Evolutionary conservation across 2,113 vertebrate species (phyloP).

Genomic region (Asarcornis scutulata): DNA sequence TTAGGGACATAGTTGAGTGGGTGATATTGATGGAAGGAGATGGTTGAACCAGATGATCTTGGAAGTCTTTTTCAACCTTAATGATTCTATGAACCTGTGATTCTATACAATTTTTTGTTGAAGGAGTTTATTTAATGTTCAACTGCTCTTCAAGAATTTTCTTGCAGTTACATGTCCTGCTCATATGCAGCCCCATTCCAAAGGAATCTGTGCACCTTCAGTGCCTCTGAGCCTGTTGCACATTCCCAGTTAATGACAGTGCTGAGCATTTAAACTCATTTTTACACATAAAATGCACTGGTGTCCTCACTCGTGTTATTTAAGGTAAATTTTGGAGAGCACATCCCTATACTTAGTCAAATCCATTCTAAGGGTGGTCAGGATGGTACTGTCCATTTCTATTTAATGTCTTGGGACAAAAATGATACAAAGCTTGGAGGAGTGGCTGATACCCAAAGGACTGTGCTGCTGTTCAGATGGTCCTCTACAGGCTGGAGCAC

Average conservation of each 20-base stretch:
- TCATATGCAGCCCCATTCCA: not conserved
- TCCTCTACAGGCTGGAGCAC: too few species aligned
- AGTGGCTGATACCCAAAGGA: too few species aligned
- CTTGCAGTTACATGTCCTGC: not conserved
- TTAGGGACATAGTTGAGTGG: too few species aligned
- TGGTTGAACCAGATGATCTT: too few species aligned
- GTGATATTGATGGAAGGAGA: too few species aligned
- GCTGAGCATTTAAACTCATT: not conserved
- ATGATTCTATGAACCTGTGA: too few species aligned
- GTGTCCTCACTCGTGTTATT: not conserved
- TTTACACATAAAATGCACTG: not conserved
- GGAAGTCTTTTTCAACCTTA: too few species aligned
- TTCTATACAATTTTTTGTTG: not conserved
- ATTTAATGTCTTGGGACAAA: not conserved
- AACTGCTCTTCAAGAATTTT: not conserved
- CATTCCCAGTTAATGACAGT: not conserved
- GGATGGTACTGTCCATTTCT: not conserved
- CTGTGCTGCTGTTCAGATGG: too few species aligned
- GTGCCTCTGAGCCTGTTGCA: rapidly evolving
- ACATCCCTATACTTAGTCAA: not conserved
- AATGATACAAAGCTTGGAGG: too few species aligned
- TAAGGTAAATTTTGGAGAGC: rapidly evolving
- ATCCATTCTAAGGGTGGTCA: not conserved
- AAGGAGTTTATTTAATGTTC: not conserved
- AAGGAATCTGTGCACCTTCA: not conserved